Base-by-base conservation (phyloP, 2,888 invertebrate genomes). In the Nezara viridula region DNA sequence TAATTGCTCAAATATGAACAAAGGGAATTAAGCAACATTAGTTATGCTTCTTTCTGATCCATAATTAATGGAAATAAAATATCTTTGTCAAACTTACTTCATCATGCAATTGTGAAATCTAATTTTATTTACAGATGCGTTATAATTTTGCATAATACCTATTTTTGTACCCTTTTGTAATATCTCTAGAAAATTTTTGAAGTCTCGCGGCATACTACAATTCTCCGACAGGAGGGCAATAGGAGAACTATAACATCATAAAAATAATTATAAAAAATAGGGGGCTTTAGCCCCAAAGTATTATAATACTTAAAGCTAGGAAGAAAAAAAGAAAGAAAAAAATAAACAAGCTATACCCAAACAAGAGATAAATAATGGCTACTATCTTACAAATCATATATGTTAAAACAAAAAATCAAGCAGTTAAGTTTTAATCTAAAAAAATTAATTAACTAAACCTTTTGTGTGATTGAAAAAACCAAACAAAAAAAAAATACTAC, bases 191-290 rank as follows among this genome's bases (percentile, higher is more conserved):
- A 32, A 60, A 55, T 16, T 55, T 44, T 66, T 21, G 60, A 24
- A 87, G 66, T 40, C 87, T 87, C 87, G 55, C 21, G 27, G 47
- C n/a, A 49, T 21, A 10, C 49, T 86, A 49, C 52, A 27, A 49
- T 21, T 55, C 88, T 73, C 66, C 16, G 60, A 73, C 88, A 60
- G 88, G 88, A 77, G 81, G 49, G 27, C 52, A 19, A n/a, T 50
- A 86, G 88, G 49, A 77, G 77, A 60, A 73, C 88, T 88, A 88
- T 88, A 88, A 88, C 88, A 88, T 77, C 81, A 88, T 37, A 88
- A 81, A 77, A 32, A 88, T 73, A 27, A 88, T 77, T 88, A 88
- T 88, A 73, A 81, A 60, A 88, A 40, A 44, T 40, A 32, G 32
- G 77, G 88, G 88, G 88, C 81, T 27, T 16, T 24, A 10, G 37